phyloP scores from a whole-genome alignment of 2,113 vertebrate genomes.

The Prionailurus bengalensis region DNA sequence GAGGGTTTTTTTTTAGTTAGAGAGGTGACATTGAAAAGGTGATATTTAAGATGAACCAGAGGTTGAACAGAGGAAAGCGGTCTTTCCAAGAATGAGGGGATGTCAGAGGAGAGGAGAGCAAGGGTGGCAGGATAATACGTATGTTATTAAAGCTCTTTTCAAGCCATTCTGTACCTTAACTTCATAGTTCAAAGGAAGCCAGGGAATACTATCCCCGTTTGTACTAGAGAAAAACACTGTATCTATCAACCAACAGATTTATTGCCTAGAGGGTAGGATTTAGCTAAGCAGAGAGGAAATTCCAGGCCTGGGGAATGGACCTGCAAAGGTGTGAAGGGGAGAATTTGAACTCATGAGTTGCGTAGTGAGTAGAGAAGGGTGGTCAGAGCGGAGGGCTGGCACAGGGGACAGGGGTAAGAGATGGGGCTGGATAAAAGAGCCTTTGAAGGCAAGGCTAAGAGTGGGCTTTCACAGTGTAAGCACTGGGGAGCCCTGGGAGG shows the following conservation, averaged over 20 bases:
- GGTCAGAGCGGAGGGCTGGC: background rate
- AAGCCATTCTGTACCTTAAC: background rate
- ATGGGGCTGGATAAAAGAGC: background rate
- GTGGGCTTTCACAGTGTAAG: background rate
- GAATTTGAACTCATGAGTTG: background rate
- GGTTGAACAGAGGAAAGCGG: background rate
- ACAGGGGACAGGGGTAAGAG: background rate
- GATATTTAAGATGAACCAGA: background rate
- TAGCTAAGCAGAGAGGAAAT: background rate
- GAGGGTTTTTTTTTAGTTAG: background rate
- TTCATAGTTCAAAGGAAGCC: conserved; percentile 1
- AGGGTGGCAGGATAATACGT: background rate
- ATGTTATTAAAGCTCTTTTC: background rate
- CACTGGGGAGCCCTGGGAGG: background rate
- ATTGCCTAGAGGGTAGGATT: background rate
- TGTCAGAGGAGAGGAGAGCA: background rate
- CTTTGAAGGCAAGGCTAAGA: background rate
- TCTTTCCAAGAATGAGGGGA: background rate
- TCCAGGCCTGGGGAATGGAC: background rate
- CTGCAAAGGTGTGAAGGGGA: background rate
- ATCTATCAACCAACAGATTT: background rate
- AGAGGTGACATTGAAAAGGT: background rate
- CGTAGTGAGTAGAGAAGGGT: background rate
- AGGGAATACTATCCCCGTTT: background rate
- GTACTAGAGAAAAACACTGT: background rate